These are phyloP conservation scores for Dicerorhinus sumatrensis DNA, from an alignment of 2,113 vertebrate genomes.

Conservation along the genomic window DNA sequence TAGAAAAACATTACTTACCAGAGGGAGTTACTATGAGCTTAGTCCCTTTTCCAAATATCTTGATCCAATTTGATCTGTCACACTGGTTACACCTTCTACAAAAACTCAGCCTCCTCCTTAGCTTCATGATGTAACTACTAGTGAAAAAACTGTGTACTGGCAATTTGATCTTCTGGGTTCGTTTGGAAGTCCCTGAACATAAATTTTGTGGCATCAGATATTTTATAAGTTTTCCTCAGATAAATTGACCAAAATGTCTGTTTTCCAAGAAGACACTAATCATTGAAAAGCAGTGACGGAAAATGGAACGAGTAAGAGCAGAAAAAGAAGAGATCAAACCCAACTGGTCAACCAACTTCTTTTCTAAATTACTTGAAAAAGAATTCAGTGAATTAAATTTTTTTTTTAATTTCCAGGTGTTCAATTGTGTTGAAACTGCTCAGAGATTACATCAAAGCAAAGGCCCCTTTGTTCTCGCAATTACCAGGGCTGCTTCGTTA, in stretches of 20 bases:
- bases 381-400: too few species aligned
- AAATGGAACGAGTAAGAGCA: too few species aligned
- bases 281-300: too few species aligned
- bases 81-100: slow-evolving; percentile 56
- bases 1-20: slow-evolving; percentile 66
- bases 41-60: slow-evolving; percentile 67
- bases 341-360: too few species aligned
- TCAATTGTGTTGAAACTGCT: too few species aligned
- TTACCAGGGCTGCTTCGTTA: too few species aligned
- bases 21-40: slow-evolving; percentile 45
- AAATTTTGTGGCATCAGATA: neutral
- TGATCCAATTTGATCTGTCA: neutral
- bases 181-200: neutral
- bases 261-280: neutral
- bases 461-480: too few species aligned
- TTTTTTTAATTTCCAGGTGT: too few species aligned
- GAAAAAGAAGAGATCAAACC: too few species aligned
- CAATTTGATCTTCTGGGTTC: neutral
- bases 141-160: neutral
- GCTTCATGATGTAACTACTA: neutral
- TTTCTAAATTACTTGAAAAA: too few species aligned
- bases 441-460: too few species aligned
- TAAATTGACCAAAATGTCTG: neutral
- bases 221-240: neutral
- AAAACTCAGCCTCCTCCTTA: slow-evolving; percentile 15